Base-by-base conservation (phyloP, 2,888 invertebrate species). In the Pemphredon lugubris region DNA sequence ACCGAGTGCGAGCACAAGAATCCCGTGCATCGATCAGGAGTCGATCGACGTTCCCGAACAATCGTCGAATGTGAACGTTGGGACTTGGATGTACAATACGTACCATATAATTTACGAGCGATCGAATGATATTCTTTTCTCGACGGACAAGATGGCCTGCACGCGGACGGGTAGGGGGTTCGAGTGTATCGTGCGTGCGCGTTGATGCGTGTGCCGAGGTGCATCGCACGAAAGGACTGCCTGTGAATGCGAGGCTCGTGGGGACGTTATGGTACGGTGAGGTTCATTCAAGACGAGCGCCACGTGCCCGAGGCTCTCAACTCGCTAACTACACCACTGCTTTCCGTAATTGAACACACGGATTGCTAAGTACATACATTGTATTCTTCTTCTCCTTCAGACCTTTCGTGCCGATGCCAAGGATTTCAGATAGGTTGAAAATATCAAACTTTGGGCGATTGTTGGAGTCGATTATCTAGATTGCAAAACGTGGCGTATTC, bases 221-320 rank as follows among this genome's bases (percentile, higher is more conserved):
- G 42, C 13, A 34, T 2, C 16, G 40, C 53, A 61, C 44, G 66
- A 55, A 45, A 55, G 61, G 66, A 70, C 59, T 61, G 70, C 65
- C 73, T 72, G 80, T 79, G 82, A 82, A 84, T 81, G 81, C 79
- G 79, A 73, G 57, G 74, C 73, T 72, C 45, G 58, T 44, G 45
- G 51, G 55, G 58, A 50, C 73, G 50, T n/a, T 23, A 34, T 30
- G 48, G 40, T 21, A 37, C 55, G 42, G 50, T 7, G 44, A n/a
- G 42, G 75, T 87, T 86, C 88, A 88, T 88, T 88, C 88, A 88
- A 85, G 85, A 87, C 77, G 78, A 83, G 72, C 78, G 87, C 88
- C 88, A 88, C 88, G 88, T 87, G 88, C 86, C 87, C 85, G 84
- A 83, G 87, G 86, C 87, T 85, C 87, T 86, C 85, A 82, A 83